phyloP scores from a whole-genome alignment of 2,888 invertebrate species.

The Saturnia pavonia region DNA sequence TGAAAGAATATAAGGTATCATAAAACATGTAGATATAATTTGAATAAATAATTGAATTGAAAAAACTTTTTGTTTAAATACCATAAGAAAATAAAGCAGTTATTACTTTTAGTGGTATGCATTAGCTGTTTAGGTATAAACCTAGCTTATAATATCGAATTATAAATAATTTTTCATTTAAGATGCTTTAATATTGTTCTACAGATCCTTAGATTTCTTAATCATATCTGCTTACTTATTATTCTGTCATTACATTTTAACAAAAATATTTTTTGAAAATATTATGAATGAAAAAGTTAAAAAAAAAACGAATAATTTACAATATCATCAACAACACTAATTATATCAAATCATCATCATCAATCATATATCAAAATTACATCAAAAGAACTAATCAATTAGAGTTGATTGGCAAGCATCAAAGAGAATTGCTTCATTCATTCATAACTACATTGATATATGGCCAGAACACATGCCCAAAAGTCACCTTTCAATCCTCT shows the following conservation, averaged over 20 bases:
- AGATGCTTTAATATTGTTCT: not conserved
- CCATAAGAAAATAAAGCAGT: too few species aligned
- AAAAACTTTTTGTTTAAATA: not conserved
- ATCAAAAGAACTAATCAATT: slow-evolving; percentile 24
- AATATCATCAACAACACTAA: too few species aligned
- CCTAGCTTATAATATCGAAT: not conserved
- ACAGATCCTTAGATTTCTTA: not conserved
- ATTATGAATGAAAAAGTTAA: too few species aligned
- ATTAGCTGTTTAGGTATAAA: too few species aligned
- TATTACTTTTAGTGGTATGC: too few species aligned
- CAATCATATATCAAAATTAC: slow-evolving; percentile 32
- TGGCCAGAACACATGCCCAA: slow-evolving; percentile 50
- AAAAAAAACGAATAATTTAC: too few species aligned
- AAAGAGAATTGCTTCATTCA: slow-evolving; percentile 35
- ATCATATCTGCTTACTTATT: not conserved
- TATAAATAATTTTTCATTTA: not conserved
- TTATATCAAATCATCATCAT: too few species aligned
- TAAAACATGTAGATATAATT: not conserved
- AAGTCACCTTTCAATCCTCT: slow-evolving; percentile 56
- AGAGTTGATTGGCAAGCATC: slow-evolving; percentile 27
- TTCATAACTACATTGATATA: slow-evolving; percentile 42
- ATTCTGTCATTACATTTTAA: too few species aligned
- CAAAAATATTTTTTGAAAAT: too few species aligned
- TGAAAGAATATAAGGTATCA: not conserved
- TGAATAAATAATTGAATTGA: not conserved